Percentiles rank a stretch among this genome's conserved stretches.
phyloP scores from a whole-genome alignment of 2,888 invertebrate genomes.

The Chorisops tibialis region DNA sequence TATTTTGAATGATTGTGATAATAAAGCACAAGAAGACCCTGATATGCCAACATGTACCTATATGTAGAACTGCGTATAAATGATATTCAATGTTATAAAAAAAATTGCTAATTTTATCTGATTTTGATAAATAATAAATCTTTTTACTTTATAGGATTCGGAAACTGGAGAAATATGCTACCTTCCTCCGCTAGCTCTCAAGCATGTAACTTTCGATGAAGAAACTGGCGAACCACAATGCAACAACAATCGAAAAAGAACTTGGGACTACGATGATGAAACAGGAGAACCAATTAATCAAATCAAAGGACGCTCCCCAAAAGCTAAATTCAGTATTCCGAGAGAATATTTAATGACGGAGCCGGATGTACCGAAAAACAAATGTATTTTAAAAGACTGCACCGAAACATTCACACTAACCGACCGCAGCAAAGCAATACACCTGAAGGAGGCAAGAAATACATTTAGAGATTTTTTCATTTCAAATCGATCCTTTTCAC shows the following conservation, averaged over 20 bases:
- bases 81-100: no score
- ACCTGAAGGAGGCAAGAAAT: conserved; percentile 34
- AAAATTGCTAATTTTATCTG: not conserved
- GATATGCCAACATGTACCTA: no score
- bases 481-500: no score
- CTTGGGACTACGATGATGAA: not conserved
- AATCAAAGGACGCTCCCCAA: conserved; percentile 44
- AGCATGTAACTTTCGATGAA: conserved; percentile 43
- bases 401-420: conserved; percentile 30
- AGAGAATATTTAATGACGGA: conserved; percentile 40
- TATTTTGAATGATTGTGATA: no score
- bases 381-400: conserved; percentile 8
- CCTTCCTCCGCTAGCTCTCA: conserved; percentile 35
- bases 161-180: conserved; percentile 49
- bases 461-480: not conserved
- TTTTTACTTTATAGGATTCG: conserved; percentile 41
- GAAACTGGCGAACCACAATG: conserved; percentile 48
- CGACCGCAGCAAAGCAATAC: conserved; percentile 32
- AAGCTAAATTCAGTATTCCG: conserved; percentile 49
- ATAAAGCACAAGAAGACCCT: no score
- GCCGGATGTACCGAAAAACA: not conserved
- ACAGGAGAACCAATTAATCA: conserved; percentile 37
- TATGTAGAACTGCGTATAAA: no score
- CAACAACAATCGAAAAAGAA: not conserved
- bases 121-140: not conserved